A percentile compares a stretch with the other conserved stretches of the same genome.
phyloP scores from a whole-genome alignment of 2,888 invertebrate species.

The Erebia ligea region DNA sequence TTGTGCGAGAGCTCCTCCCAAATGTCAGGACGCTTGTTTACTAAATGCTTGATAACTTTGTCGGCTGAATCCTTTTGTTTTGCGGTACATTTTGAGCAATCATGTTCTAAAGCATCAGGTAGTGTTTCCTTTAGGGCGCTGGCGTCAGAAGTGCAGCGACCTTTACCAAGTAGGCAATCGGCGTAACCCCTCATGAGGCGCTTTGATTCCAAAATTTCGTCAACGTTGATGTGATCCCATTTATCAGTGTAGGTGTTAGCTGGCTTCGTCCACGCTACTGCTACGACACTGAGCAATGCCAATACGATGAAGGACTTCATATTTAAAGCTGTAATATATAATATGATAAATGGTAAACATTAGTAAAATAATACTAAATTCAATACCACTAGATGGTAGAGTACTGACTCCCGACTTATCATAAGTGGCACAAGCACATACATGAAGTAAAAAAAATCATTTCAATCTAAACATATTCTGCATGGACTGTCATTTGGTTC shows the following conservation, averaged over 20 bases:
- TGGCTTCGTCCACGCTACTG: conserved; percentile 62
- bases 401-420: too few species aligned
- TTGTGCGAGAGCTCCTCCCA: conserved; percentile 87
- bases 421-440: too few species aligned
- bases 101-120: conserved; percentile 88
- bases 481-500: too few species aligned
- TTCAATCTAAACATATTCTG: too few species aligned
- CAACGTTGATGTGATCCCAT: conserved; percentile 87
- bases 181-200: conserved; percentile 87
- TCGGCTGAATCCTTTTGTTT: conserved; percentile 82
- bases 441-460: too few species aligned
- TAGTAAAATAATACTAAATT: not conserved
- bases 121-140: conserved; percentile 83
- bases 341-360: not conserved
- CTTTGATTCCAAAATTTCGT: conserved; percentile 85
- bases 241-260: conserved; percentile 85
- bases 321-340: conserved; percentile 38
- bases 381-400: too few species aligned
- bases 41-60: conserved; percentile 86
- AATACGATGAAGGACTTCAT: conserved; percentile 74
- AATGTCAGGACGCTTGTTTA: conserved; percentile 86
- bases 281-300: conserved; percentile 62
- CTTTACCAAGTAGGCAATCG: conserved; percentile 86
- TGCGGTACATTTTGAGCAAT: conserved; percentile 87
- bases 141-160: conserved; percentile 87